A percentile compares a stretch with the other conserved stretches of the same genome.
phyloP scores from a whole-genome alignment of 2,888 invertebrate species.

The Tryphoninae sp. region DNA sequence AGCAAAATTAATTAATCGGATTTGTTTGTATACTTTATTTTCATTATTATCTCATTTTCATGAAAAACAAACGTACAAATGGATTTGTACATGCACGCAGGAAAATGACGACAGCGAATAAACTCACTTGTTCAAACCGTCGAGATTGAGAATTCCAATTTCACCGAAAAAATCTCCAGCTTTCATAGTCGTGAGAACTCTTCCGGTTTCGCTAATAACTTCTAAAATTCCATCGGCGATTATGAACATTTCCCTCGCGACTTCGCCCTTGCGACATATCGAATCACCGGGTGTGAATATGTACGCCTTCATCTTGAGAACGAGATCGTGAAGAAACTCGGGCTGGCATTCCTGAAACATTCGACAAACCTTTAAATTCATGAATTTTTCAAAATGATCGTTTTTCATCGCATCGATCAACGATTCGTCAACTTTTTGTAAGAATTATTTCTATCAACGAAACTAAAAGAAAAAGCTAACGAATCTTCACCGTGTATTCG shows the following conservation, averaged over 20 bases:
- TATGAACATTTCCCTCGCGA: conserved; percentile 98
- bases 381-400: background rate
- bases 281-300: conserved; percentile 99
- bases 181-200: conserved; percentile 97
- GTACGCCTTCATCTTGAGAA: conserved; percentile 98
- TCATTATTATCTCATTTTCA: background rate
- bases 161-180: conserved; percentile 99
- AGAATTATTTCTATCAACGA: background rate
- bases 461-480: background rate
- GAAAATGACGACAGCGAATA: background rate
- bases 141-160: conserved; percentile 97
- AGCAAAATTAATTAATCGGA: too few species aligned
- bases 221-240: conserved; percentile 98
- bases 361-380: background rate
- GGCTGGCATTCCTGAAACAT: conserved; percentile 95
- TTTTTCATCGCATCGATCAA: background rate
- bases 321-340: conserved; percentile 97
- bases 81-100: too few species aligned
- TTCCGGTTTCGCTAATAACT: conserved; percentile 96
- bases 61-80: background rate
- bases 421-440: conserved; percentile 16
- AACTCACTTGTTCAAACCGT: conserved; percentile 95
- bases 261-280: conserved; percentile 97
- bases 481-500: background rate
- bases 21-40: background rate